phyloP scores from a whole-genome alignment of 2,113 vertebrate genomes.

The Carassius auratus region DNA sequence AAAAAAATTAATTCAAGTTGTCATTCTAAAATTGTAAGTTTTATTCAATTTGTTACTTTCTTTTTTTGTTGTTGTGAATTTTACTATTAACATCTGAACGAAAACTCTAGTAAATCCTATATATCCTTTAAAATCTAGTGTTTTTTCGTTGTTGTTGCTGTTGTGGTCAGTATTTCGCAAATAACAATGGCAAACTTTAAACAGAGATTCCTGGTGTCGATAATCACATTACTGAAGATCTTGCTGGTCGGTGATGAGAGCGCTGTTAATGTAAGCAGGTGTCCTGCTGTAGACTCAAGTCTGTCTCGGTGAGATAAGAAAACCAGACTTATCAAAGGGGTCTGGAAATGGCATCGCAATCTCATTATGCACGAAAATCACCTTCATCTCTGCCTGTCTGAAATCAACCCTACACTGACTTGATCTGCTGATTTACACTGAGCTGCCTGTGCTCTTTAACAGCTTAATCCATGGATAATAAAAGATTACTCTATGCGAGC shows the following conservation, averaged over 20 bases:
- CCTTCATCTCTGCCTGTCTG: conserved; percentile 26
- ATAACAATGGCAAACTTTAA: neutral
- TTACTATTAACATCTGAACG: neutral
- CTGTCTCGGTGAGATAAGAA: conserved; percentile 54
- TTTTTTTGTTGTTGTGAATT: neutral
- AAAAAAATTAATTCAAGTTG: no score
- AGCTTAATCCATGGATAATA: conserved; percentile 8
- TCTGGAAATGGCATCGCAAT: conserved; percentile 52
- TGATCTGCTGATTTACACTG: conserved; percentile 8
- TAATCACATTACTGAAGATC: conserved; percentile 1
- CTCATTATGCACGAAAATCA: conserved; percentile 42
- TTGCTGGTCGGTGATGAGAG: conserved; percentile 18
- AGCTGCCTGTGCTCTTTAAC: conserved; percentile 24
- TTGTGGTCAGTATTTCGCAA: neutral
- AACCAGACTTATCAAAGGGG: conserved; percentile 29
- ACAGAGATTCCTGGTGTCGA: neutral
- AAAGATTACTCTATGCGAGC: neutral
- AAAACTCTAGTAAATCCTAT: neutral
- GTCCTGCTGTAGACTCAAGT: conserved; percentile 31
- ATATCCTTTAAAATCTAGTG: neutral
- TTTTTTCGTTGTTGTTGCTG: neutral
- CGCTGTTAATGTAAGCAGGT: conserved; percentile 37
- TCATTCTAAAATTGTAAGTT: neutral
- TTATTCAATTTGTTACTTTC: neutral
- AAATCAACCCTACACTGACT: neutral